phyloP scores from a whole-genome alignment of 2,888 invertebrate species.

The Ornithoptera alexandrae region DNA sequence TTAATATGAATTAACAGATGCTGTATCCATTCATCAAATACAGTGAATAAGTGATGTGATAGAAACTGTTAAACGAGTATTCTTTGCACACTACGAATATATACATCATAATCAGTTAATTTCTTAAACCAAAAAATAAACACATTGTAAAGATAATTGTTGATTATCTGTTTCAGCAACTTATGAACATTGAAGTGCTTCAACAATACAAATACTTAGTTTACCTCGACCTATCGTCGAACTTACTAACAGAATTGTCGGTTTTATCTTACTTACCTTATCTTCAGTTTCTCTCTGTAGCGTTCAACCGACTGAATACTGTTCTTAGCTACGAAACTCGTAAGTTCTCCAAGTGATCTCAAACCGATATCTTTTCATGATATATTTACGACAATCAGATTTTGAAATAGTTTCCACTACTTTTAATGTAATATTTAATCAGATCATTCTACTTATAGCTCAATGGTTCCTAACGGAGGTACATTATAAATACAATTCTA shows the following conservation, averaged over 20 bases:
- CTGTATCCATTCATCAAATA: too few species aligned
- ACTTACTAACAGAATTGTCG: conserved; percentile 72
- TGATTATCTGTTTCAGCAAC: conserved; percentile 47
- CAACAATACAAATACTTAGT: conserved; percentile 79
- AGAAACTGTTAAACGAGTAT: too few species aligned
- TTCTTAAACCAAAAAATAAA: background rate
- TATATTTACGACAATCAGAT: conserved; percentile 1
- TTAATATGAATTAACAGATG: too few species aligned
- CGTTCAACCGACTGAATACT: conserved; percentile 74
- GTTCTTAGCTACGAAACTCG: conserved; percentile 78
- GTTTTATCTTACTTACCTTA: conserved; percentile 77
- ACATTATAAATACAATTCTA: conserved; percentile 79
- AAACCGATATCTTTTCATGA: conserved; percentile 1
- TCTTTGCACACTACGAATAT: background rate
- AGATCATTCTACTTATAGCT: conserved; percentile 50
- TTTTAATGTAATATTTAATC: background rate
- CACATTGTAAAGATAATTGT: background rate
- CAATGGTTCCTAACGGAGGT: conserved; percentile 82
- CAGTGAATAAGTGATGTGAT: too few species aligned
- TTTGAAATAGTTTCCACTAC: background rate
- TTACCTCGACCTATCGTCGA: conserved; percentile 81
- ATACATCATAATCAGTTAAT: background rate
- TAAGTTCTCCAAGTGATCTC: conserved; percentile 43
- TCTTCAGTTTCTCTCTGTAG: conserved; percentile 79
- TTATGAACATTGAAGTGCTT: conserved; percentile 73